Evolutionary conservation across 2,113 vertebrate genomes (phyloP).

Genomic region (Phyllostomus discolor): DNA sequence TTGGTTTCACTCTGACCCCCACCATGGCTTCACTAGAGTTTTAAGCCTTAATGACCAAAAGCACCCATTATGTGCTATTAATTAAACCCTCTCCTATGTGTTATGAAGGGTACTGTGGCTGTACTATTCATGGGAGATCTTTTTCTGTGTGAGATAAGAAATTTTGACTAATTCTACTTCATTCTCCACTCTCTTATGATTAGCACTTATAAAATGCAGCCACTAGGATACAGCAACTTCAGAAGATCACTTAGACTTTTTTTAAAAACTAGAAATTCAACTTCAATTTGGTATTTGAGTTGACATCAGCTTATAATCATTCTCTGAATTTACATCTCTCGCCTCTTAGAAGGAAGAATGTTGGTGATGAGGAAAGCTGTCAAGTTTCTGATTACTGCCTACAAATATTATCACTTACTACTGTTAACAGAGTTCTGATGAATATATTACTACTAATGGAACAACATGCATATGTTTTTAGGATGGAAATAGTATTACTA

Average conservation of each 20-base stretch:
- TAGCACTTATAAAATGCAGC: background rate
- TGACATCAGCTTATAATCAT: conserved; percentile 60
- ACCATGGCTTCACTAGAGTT: background rate
- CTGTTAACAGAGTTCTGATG: conserved; percentile 79
- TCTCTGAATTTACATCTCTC: conserved; percentile 75
- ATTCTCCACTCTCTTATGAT: background rate
- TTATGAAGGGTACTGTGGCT: background rate
- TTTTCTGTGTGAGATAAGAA: background rate
- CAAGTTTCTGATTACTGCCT: conserved; percentile 80
- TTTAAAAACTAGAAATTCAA: background rate
- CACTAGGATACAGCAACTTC: background rate
- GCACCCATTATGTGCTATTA: background rate
- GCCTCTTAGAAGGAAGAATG: conserved; percentile 73
- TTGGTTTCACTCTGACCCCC: background rate
- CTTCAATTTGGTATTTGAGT: conserved; percentile 15
- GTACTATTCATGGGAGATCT: background rate
- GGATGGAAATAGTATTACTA: conserved; percentile 77
- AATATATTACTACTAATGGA: conserved; percentile 86
- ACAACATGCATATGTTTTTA: conserved; percentile 81
- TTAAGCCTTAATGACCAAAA: background rate
- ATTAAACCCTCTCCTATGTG: background rate
- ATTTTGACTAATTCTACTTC: background rate
- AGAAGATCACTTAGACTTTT: conserved; percentile 33
- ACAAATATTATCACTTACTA: conserved; percentile 83
- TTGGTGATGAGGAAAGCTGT: conserved; percentile 77